phyloP scores from a whole-genome alignment of 2,113 vertebrate genomes.

The Embiotoca jacksoni region DNA sequence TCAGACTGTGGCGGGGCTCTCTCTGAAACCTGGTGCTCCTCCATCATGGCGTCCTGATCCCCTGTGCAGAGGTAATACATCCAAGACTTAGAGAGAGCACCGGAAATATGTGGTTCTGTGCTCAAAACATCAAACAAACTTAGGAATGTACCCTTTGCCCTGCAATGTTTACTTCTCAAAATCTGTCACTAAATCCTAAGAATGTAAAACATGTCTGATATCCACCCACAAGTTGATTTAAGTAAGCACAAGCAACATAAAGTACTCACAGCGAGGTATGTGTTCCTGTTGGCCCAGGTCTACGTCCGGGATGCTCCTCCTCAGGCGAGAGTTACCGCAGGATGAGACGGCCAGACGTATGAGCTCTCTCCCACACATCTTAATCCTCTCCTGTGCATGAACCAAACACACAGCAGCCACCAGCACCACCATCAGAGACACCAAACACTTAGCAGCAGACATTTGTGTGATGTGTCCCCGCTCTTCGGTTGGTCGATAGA shows the following conservation, averaged over 20 bases:
- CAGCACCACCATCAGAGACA: slow-evolving; percentile 62
- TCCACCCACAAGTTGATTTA: too few species aligned
- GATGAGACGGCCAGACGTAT: slow-evolving; percentile 79
- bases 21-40: slow-evolving; percentile 26
- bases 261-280: slow-evolving; percentile 62
- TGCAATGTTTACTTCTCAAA: too few species aligned
- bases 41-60: slow-evolving; percentile 9
- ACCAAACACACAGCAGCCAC: slow-evolving; percentile 37
- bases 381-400: slow-evolving; percentile 74
- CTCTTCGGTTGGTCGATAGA: slow-evolving; percentile 2
- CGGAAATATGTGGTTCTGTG: background rate
- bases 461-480: slow-evolving; percentile 48
- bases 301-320: slow-evolving; percentile 57
- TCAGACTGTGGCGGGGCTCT: slow-evolving; percentile 14
- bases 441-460: slow-evolving; percentile 56
- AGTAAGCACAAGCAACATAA: background rate
- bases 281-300: slow-evolving; percentile 24
- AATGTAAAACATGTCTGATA: background rate
- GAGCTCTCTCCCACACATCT: slow-evolving; percentile 82
- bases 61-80: slow-evolving; percentile 37
- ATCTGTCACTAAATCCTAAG: background rate
- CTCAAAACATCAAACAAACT: too few species aligned
- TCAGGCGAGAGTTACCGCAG: slow-evolving; percentile 79
- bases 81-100: background rate
- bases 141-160: too few species aligned